Evolutionary conservation across 1,140 invertebrate species (phyloP).

Genomic region (Brachionus rubens): DNA sequence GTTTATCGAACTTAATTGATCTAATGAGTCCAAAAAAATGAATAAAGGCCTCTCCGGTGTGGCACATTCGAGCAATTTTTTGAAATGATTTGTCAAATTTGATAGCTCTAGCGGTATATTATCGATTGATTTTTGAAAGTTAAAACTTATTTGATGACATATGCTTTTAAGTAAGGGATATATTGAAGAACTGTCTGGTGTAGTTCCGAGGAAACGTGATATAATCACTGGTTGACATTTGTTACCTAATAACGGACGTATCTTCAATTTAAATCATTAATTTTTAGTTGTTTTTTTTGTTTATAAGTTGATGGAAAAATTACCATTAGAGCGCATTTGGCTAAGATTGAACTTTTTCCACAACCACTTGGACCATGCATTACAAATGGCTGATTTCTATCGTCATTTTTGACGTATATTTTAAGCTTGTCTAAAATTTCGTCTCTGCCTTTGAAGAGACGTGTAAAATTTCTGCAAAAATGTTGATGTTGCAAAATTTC

Average conservation of each 20-base stretch:
- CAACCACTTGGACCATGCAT: constrained; percentile 92
- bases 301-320: background rate
- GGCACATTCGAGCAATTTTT: constrained; percentile 70
- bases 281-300: background rate
- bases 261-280: background rate
- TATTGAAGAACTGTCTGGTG: constrained; percentile 88
- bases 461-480: constrained; percentile 90
- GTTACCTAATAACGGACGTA: background rate
- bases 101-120: constrained; percentile 92
- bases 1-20: constrained; percentile 88
- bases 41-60: constrained; percentile 52
- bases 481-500: constrained; percentile 94
- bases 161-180: constrained; percentile 89
- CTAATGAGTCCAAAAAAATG: constrained; percentile 84
- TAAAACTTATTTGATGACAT: constrained; percentile 90
- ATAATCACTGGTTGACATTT: constrained; percentile 73
- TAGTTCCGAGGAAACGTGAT: constrained; percentile 89
- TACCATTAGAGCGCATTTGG: constrained; percentile 66
- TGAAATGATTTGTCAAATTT: constrained; percentile 89
- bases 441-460: constrained; percentile 88
- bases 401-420: constrained; percentile 78
- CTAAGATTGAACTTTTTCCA: constrained; percentile 90
- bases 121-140: constrained; percentile 85
- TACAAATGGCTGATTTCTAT: constrained; percentile 78
- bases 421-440: constrained; percentile 77